Conservation (phyloP, 2,113 vertebrate species). For the Lepidothrix coronata region DNA sequence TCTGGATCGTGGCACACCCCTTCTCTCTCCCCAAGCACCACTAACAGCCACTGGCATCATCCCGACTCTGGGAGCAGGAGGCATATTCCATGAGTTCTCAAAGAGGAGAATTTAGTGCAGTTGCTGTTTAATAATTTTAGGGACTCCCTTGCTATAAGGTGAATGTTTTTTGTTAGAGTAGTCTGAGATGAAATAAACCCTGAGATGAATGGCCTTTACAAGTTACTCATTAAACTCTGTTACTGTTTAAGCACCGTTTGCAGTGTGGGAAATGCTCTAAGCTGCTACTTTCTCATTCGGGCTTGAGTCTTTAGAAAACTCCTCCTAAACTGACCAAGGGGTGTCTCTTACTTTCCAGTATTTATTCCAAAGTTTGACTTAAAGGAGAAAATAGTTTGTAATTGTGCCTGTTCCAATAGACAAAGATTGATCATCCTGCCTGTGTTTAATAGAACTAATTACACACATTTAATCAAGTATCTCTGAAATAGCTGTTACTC, state of each 20-base stretch:
- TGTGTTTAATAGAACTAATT: background rate
- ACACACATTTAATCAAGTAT: background rate
- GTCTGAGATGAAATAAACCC: background rate
- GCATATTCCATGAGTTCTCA: background rate
- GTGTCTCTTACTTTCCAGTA: background rate
- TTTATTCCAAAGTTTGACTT: background rate
- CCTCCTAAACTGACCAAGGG: background rate
- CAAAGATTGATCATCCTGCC: background rate
- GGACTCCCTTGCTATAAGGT: background rate
- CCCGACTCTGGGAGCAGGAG: background rate
- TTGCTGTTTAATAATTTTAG: background rate
- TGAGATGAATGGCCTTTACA: background rate
- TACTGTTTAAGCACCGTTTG: background rate
- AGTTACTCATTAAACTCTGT: background rate
- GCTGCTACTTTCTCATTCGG: background rate
- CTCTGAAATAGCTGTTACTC: background rate
- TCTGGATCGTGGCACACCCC: background rate
- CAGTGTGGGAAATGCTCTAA: background rate
- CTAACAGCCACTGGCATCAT: background rate
- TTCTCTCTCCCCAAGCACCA: background rate
- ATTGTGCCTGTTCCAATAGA: background rate
- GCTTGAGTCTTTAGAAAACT: background rate
- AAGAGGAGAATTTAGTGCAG: background rate
- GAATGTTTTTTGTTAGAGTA: background rate
- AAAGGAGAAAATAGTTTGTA: background rate